Conservation (phyloP, 2,888 invertebrate species). For the Anthophora plumipes region DNA sequence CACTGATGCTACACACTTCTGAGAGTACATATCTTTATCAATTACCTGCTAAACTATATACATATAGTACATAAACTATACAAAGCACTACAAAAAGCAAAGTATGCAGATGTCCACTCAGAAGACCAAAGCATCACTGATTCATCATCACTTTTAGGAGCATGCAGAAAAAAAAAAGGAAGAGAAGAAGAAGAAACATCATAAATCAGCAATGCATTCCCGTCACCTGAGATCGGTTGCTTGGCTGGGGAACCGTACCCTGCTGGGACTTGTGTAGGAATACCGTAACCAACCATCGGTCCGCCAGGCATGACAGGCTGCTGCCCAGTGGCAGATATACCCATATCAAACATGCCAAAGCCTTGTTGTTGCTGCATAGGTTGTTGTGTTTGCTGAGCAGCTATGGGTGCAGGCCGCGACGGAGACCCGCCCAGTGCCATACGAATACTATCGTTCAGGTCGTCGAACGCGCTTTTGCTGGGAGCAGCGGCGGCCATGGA, state of each 20-base stretch:
- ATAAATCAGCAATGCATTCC: conserved; percentile 75
- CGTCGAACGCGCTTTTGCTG: conserved; percentile 89
- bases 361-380: conserved; percentile 70
- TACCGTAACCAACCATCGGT: conserved; percentile 76
- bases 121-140: conserved; percentile 18
- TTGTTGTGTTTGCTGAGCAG: conserved; percentile 73
- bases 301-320: conserved; percentile 74
- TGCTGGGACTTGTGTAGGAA: conserved; percentile 80
- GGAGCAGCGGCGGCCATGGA: conserved; percentile 84
- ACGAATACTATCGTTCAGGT: conserved; percentile 89
- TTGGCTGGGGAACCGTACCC: conserved; percentile 85
- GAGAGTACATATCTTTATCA: not conserved
- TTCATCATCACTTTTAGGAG: conserved; percentile 31
- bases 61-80: no score
- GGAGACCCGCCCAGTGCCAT: conserved; percentile 89
- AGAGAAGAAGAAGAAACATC: conserved; percentile 73
- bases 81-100: no score
- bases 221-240: conserved; percentile 85
- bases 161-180: conserved; percentile 82
- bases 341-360: conserved; percentile 79
- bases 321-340: conserved; percentile 72
- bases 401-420: conserved; percentile 77
- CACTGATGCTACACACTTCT: conserved; percentile 15
- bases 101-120: no score
- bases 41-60: no score